Evolutionary conservation across 2,888 invertebrate genomes (phyloP), one percentile per base, ranked within the genome.

Genomic region (Tetropium fuscum): DNA sequence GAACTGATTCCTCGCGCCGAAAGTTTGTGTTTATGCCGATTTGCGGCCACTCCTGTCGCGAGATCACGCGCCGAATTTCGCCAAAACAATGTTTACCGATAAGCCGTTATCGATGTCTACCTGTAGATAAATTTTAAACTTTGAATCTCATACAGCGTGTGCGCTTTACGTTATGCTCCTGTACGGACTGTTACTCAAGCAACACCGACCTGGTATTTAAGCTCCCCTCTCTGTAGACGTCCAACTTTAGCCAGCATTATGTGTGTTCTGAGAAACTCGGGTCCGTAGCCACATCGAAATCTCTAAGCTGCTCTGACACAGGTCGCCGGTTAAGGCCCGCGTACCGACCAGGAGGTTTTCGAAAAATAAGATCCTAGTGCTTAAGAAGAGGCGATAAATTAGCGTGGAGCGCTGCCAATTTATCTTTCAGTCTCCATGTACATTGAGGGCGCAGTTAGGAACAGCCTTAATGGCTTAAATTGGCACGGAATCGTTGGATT

Each of bases 151-250:
- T 15, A 49, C 25, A 1, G n/a, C 22, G 36, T 15, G 38, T 20
- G 22, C 47, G 20, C 20, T 22, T 59, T 58, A 49, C 53, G 49
- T 60, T 60, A 56, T 54, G 27, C 18, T 40, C 48, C 41, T 45
- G 53, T 55, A 44, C 61, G 54, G 56, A 68, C 70, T 69, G 68
- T 66, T 64, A 61, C 49, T 47, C 44, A 61, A 67, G 64, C 63
- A 54, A 57, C 63, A 58, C 54, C 63, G 63, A 58, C 60, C 51
- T 59, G 58, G 65, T 70, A 69, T 73, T 69, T 73, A 72, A 58
- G 66, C 59, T 67, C 73, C 72, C 73, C 70, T 68, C 72, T 70
- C 68, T 65, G 58, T 60, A 53, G 54, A 56, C 61, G 60, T 62
- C 58, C 61, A 67, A 68, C 56, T 69, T 38, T 40, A 51, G 38